phyloP scores from a whole-genome alignment of 2,113 vertebrate genomes.

The Chaenocephalus aceratus region DNA sequence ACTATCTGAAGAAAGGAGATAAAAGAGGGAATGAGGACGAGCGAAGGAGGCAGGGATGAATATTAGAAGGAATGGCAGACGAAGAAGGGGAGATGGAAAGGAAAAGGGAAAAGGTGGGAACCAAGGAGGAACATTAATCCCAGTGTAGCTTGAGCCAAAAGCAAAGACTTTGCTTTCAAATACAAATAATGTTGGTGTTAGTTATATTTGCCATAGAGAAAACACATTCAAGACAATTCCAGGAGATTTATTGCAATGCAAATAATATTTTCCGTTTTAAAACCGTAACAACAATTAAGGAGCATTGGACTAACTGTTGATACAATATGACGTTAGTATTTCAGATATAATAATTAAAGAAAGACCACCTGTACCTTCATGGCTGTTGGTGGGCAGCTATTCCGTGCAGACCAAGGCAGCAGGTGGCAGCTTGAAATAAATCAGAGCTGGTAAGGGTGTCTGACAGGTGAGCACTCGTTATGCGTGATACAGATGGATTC shows the following conservation, averaged over 20 bases:
- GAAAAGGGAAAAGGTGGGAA: neutral
- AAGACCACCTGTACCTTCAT: neutral
- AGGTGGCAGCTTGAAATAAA: constrained; percentile 1
- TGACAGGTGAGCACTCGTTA: constrained; percentile 2
- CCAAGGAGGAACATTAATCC: neutral
- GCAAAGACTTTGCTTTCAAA: no score
- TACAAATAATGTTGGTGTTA: no score
- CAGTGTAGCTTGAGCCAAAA: no score
- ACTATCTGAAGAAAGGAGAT: constrained; percentile 15
- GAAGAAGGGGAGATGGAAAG: neutral
- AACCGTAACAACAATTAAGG: neutral
- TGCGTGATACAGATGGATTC: constrained; percentile 2
- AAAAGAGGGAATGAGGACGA: constrained; percentile 5
- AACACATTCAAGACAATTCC: no score
- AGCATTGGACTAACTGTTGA: neutral
- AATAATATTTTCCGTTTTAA: neutral
- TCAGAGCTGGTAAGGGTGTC: neutral
- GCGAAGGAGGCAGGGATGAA: constrained; percentile 8
- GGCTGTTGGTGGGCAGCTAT: neutral
- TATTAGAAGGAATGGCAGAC: neutral
- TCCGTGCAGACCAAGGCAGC: neutral
- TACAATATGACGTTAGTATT: neutral
- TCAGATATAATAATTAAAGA: neutral
- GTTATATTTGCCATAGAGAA: no score
- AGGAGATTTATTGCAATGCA: no score